phyloP scores from a whole-genome alignment of 2,113 vertebrate species.

The Athene cunicularia region DNA sequence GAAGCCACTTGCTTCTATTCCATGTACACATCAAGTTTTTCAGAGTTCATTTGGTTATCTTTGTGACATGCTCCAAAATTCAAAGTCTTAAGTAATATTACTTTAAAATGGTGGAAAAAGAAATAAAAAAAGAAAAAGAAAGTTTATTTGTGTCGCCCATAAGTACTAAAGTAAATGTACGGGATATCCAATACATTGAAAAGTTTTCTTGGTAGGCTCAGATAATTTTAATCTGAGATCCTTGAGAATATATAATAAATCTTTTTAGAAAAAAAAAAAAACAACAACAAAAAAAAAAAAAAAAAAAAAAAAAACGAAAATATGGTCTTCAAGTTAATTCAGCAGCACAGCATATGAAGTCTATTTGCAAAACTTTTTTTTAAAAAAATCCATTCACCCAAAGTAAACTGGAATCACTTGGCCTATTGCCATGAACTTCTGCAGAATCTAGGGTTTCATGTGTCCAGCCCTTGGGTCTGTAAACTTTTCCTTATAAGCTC shows the following conservation, averaged over 20 bases:
- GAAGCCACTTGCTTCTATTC: background rate
- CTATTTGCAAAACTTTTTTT: background rate
- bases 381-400: background rate
- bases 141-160: background rate
- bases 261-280: no score
- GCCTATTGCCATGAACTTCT: background rate
- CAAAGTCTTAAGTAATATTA: background rate
- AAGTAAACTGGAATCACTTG: background rate
- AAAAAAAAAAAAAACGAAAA: background rate
- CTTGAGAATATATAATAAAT: background rate
- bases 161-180: background rate
- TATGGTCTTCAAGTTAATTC: background rate
- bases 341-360: background rate
- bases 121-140: background rate
- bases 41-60: background rate
- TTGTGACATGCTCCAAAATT: background rate
- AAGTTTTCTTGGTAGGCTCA: background rate
- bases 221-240: background rate
- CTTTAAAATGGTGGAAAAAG: background rate
- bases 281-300: no score
- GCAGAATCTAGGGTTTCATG: background rate
- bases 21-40: rapidly evolving
- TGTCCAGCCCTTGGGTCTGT: background rate
- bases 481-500: background rate
- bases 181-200: background rate